A percentile compares a stretch with the other conserved stretches of the same genome.
These are phyloP conservation scores for Hyles vespertilio DNA, from an alignment of 1,140 invertebrate species.

Conservation along the genomic window DNA sequence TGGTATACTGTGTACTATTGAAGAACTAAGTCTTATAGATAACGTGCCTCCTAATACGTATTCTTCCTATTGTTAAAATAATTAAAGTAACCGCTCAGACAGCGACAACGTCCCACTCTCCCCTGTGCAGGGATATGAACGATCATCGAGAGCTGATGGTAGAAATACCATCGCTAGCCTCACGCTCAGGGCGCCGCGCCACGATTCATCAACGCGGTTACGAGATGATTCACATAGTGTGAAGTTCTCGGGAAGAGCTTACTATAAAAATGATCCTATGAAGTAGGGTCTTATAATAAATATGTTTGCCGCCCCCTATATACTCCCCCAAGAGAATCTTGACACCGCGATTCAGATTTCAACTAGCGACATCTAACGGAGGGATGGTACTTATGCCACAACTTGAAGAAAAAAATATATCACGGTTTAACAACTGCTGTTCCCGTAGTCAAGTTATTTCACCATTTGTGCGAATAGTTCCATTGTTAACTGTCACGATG, in stretches of 20 bases:
- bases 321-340: background rate
- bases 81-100: too few species aligned
- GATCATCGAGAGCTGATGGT: slow-evolving; percentile 39
- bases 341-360: slow-evolving; percentile 7
- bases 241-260: slow-evolving; percentile 15
- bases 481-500: too few species aligned
- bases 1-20: too few species aligned
- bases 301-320: background rate
- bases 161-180: slow-evolving; percentile 22
- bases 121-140: slow-evolving; percentile 18
- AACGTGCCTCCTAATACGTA: too few species aligned
- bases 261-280: too few species aligned
- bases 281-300: slow-evolving; percentile 20
- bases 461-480: too few species aligned
- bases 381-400: background rate
- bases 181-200: slow-evolving; percentile 34
- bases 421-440: too few species aligned
- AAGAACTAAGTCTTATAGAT: too few species aligned
- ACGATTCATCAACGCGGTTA: slow-evolving; percentile 31
- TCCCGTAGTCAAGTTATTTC: too few species aligned
- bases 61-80: too few species aligned
- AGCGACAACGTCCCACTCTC: slow-evolving; percentile 9
- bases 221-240: slow-evolving; percentile 24
- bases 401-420: too few species aligned
- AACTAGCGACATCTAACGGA: slow-evolving; percentile 17